Conservation (phyloP, 2,113 vertebrate genomes). For the Sphaerodactylus townsendi region DNA sequence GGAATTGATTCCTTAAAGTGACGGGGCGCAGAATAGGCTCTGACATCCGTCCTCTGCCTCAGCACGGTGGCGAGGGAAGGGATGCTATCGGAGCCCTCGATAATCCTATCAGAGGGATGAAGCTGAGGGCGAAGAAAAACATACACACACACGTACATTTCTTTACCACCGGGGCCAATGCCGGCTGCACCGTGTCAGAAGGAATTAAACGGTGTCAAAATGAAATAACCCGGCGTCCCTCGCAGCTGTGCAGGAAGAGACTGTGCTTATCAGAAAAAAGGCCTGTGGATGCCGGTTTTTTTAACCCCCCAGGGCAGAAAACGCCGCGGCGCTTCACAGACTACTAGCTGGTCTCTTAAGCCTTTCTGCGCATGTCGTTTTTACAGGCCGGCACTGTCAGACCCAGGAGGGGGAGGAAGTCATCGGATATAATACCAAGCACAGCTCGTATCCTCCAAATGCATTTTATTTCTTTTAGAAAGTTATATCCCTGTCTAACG, state of each 20-base stretch:
- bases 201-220: not conserved
- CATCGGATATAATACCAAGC: too few relatives aligned
- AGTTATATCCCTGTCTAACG: too few relatives aligned
- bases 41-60: not conserved
- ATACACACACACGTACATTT: too few relatives aligned
- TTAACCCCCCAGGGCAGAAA: not conserved
- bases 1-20: not conserved
- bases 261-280: not conserved
- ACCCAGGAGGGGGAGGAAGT: not conserved
- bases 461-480: too few relatives aligned
- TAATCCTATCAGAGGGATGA: not conserved
- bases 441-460: too few relatives aligned
- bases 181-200: not conserved
- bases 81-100: not conserved
- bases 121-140: not conserved
- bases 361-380: not conserved
- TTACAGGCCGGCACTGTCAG: too few relatives aligned
- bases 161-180: not conserved
- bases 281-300: not conserved
- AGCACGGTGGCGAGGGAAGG: not conserved
- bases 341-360: not conserved
- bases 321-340: not conserved
- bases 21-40: too few relatives aligned
- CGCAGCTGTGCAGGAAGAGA: not conserved
- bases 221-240: not conserved